These are phyloP conservation scores for Scomber japonicus DNA, from an alignment of 2,113 vertebrate species.

Conservation along the genomic window DNA sequence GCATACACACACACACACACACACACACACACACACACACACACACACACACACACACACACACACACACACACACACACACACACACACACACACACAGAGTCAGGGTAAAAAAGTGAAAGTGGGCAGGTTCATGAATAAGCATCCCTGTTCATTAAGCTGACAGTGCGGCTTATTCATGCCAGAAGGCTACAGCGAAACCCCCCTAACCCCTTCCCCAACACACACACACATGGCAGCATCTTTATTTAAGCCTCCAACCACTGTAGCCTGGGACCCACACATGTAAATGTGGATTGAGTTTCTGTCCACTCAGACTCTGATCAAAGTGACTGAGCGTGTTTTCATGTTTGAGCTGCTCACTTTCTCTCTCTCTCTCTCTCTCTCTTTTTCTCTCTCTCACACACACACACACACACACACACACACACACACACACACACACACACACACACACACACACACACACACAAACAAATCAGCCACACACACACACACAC, in stretches of 20 bases:
- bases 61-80: neutral
- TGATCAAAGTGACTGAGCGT: neutral
- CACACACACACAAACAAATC: too few relatives aligned
- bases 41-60: too few relatives aligned
- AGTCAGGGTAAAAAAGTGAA: neutral
- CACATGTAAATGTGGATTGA: neutral
- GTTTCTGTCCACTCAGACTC: neutral
- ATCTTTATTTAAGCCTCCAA: neutral
- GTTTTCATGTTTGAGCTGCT: neutral
- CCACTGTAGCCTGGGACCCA: slow-evolving; percentile 5
- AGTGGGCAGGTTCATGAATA: slow-evolving; percentile 39
- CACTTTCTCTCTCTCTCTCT: too few relatives aligned
- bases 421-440: too few relatives aligned
- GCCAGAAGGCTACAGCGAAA: neutral
- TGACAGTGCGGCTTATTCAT: slow-evolving; percentile 51
- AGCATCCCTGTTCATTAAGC: slow-evolving; percentile 35
- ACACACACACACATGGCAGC: neutral
- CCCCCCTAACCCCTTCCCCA: too few relatives aligned
- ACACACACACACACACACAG: neutral
- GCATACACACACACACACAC: too few relatives aligned
- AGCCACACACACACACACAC: too few relatives aligned
- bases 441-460: too few relatives aligned
- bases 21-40: too few relatives aligned
- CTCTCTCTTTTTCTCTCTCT: too few relatives aligned
- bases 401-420: neutral